phyloP scores from a whole-genome alignment of 2,888 invertebrate genomes.

The Xanthorhoe spadicearia region DNA sequence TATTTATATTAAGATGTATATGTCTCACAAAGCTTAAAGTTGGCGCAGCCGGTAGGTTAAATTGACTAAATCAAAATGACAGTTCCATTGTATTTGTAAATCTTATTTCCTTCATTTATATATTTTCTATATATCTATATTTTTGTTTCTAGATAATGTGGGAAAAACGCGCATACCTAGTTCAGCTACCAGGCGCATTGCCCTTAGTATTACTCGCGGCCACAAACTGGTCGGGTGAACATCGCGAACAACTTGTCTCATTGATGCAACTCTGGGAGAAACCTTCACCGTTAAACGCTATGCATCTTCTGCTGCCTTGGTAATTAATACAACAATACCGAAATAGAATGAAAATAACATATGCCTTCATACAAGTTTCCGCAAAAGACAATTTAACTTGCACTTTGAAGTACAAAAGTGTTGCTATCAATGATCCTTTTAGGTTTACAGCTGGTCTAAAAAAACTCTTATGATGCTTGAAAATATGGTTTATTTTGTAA shows the following conservation, averaged over 20 bases:
- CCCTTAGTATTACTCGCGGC: slow-evolving; percentile 94
- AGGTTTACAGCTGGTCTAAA: too few species aligned
- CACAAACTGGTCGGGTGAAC: slow-evolving; percentile 96
- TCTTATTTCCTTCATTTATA: too few species aligned
- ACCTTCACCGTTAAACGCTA: slow-evolving; percentile 93
- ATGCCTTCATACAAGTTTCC: too few species aligned
- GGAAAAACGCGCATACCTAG: slow-evolving; percentile 96
- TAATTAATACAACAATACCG: slow-evolving; percentile 59
- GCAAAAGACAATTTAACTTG: too few species aligned
- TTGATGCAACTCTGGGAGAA: slow-evolving; percentile 95
- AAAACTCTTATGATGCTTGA: too few species aligned
- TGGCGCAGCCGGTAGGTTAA: slow-evolving; percentile 11
- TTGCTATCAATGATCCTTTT: too few species aligned
- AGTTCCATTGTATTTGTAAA: too few species aligned
- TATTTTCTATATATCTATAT: background rate
- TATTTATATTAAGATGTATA: too few species aligned
- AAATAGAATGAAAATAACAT: background rate
- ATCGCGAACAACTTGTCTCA: slow-evolving; percentile 93
- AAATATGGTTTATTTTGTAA: too few species aligned
- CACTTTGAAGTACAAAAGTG: too few species aligned
- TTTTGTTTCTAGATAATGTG: slow-evolving; percentile 89
- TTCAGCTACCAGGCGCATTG: slow-evolving; percentile 92
- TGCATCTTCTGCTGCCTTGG: slow-evolving; percentile 97
- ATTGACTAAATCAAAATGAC: background rate
- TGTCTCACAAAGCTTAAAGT: too few species aligned